Evolutionary conservation across 2,888 invertebrate genomes (phyloP).

Genomic region (Rhodophaea formosa): DNA sequence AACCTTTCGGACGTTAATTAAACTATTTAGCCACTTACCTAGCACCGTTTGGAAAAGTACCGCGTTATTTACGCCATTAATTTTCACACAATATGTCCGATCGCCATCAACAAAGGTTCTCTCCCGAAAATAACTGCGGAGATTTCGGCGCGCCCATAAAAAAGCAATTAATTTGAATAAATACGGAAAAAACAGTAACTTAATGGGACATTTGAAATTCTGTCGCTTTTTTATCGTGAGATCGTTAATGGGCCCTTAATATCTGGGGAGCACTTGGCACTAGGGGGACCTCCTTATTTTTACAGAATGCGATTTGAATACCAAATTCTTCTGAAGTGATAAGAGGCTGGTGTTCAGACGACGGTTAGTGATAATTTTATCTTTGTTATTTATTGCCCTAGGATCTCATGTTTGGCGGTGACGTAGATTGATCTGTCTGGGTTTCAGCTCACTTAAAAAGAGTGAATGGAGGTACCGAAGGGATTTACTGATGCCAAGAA

Average conservation of each 20-base stretch:
- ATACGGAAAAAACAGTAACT: constrained; percentile 54
- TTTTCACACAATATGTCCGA: constrained; percentile 4
- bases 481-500: not conserved
- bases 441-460: not conserved
- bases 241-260: constrained; percentile 64
- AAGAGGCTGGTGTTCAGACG: not conserved
- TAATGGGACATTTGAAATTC: constrained; percentile 64
- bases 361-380: not conserved
- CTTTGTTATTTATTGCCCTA: constrained; percentile 1
- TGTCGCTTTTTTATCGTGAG: constrained; percentile 57
- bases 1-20: too few relatives aligned
- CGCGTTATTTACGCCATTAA: not conserved
- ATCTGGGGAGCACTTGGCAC: constrained; percentile 55
- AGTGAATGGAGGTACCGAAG: not conserved
- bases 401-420: not conserved
- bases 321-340: constrained; percentile 32
- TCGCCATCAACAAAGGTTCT: constrained; percentile 8
- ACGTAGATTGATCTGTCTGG: not conserved
- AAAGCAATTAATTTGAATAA: constrained; percentile 74
- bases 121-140: constrained; percentile 9
- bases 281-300: constrained; percentile 48
- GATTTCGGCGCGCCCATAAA: constrained; percentile 50
- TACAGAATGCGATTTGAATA: constrained; percentile 56
- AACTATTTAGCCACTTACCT: too few relatives aligned
- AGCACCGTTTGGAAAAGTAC: too few relatives aligned